A percentile compares a stretch with the other conserved stretches of the same genome.
Evolutionary conservation across 1,140 invertebrate genomes (phyloP).

Genomic region (Harpegnathos saltator): DNA sequence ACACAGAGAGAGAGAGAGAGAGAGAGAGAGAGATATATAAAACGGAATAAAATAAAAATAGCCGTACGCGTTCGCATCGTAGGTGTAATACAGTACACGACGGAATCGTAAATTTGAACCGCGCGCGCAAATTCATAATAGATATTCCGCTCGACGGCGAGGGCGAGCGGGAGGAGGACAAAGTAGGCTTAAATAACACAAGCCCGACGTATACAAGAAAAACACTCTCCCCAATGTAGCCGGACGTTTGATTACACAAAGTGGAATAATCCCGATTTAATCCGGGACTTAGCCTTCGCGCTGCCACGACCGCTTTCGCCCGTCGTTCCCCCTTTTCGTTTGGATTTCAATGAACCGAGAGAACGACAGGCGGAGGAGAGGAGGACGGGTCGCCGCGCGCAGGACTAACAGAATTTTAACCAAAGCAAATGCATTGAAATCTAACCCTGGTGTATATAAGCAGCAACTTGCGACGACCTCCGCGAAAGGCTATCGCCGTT

Average conservation of each 20-base stretch:
- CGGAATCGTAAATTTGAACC: constrained; percentile 63
- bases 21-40: neutral
- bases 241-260: constrained; percentile 65
- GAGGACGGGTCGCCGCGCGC: neutral
- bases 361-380: constrained; percentile 14
- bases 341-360: constrained; percentile 48
- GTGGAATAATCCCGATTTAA: constrained; percentile 67
- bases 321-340: constrained; percentile 18
- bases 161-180: neutral
- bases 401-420: constrained; percentile 52
- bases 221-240: constrained; percentile 54
- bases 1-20: neutral
- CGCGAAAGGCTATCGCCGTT: constrained; percentile 22
- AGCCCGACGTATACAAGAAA: constrained; percentile 39
- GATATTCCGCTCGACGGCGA: constrained; percentile 39
- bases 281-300: constrained; percentile 41
- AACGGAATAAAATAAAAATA: neutral
- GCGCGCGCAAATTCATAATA: constrained; percentile 66
- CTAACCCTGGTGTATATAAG: constrained; percentile 29
- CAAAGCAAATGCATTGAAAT: constrained; percentile 59
- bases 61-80: neutral
- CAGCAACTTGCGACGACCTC: constrained; percentile 40
- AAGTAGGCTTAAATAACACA: constrained; percentile 55
- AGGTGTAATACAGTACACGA: constrained; percentile 1
- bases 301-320: neutral